A percentile compares a stretch with the other conserved stretches of the same genome.
phyloP scores from a whole-genome alignment of 2,888 invertebrate genomes.

The Callyntrura guangdongensis region DNA sequence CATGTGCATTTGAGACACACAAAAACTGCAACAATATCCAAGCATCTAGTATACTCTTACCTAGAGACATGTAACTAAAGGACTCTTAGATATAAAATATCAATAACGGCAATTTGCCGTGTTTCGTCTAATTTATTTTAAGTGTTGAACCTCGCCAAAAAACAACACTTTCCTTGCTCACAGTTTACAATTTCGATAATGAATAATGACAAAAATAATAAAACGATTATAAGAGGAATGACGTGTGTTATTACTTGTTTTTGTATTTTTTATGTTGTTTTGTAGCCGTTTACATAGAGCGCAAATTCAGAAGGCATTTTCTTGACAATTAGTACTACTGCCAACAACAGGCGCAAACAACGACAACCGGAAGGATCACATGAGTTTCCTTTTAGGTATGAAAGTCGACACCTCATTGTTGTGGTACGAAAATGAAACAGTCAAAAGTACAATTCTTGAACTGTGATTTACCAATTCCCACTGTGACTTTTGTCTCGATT shows the following conservation, averaged over 20 bases:
- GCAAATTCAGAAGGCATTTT: background rate
- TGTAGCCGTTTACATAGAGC: background rate
- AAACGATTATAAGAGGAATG: conserved; percentile 20
- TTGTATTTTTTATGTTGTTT: conserved; percentile 2
- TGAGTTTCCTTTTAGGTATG: conserved; percentile 71
- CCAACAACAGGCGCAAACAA: background rate
- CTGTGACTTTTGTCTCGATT: conserved; percentile 74
- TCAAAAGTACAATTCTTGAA: conserved; percentile 44
- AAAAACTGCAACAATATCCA: no score
- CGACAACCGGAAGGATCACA: conserved; percentile 69
- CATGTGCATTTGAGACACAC: no score
- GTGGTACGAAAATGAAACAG: conserved; percentile 13
- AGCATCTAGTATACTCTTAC: no score
- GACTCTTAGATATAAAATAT: no score
- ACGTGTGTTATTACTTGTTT: background rate
- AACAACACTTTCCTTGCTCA: background rate
- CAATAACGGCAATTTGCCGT: no score
- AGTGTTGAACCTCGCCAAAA: background rate
- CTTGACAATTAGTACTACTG: conserved; percentile 8
- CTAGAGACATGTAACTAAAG: no score
- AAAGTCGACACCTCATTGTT: conserved; percentile 58
- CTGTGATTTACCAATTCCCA: conserved; percentile 49
- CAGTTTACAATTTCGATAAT: background rate
- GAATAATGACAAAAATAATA: conserved; percentile 23
- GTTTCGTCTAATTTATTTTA: no score